phyloP scores from a whole-genome alignment of 2,797 vertebrate species.

The Argyrosomus regius region DNA sequence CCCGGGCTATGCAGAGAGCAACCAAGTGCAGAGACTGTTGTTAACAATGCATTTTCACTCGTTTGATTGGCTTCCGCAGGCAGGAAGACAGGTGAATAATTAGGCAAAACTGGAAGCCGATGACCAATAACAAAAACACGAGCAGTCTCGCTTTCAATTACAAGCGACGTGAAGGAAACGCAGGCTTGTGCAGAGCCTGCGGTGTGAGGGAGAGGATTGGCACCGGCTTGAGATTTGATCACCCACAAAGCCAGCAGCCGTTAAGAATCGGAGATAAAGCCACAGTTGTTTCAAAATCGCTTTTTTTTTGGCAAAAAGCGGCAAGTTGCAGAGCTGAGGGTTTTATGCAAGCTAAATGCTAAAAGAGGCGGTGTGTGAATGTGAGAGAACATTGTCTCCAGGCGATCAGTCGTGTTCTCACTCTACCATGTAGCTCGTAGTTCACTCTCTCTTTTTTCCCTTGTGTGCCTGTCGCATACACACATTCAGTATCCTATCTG shows the following conservation, averaged over 20 bases:
- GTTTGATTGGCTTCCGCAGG: slow-evolving; percentile 65
- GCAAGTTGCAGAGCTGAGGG: slow-evolving; percentile 25
- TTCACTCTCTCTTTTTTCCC: slow-evolving; percentile 11
- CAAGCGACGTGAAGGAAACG: slow-evolving; percentile 12
- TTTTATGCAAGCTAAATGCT: slow-evolving; percentile 49
- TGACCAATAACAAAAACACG: slow-evolving; percentile 59
- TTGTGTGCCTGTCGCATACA: slow-evolving; percentile 15
- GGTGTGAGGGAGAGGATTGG: slow-evolving; percentile 36
- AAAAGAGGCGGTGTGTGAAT: slow-evolving; percentile 37
- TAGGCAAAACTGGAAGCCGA: slow-evolving; percentile 44
- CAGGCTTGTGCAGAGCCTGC: slow-evolving; percentile 24
- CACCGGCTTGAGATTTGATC: slow-evolving; percentile 33
- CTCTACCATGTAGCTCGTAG: slow-evolving; percentile 32
- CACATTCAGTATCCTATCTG: slow-evolving; percentile 36
- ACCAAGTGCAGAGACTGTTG: slow-evolving; percentile 70
- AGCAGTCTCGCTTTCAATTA: slow-evolving; percentile 41
- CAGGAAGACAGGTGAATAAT: slow-evolving; percentile 54
- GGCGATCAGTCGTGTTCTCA: slow-evolving; percentile 45
- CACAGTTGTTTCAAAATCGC: slow-evolving; percentile 65
- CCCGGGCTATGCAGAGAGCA: slow-evolving; percentile 68
- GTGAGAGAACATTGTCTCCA: slow-evolving; percentile 57
- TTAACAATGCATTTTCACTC: slow-evolving; percentile 74
- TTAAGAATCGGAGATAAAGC: slow-evolving; percentile 71
- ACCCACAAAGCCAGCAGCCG: slow-evolving; percentile 58
- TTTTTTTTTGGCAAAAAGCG: slow-evolving; percentile 31